Base-by-base conservation (phyloP, 2,797 vertebrate species). In the Sebastes steindachneri region DNA sequence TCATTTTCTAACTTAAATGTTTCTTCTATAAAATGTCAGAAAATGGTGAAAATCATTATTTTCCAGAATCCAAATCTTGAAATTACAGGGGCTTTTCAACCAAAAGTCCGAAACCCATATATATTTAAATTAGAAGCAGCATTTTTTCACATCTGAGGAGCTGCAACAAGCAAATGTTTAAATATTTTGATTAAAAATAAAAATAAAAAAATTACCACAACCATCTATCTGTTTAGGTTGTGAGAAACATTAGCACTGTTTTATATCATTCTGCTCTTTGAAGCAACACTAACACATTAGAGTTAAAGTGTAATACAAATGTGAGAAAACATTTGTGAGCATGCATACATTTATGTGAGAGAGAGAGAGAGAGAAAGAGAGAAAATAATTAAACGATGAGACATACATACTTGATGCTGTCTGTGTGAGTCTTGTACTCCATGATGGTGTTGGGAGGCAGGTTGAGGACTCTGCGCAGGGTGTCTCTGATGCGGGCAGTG, bases 401-500 rank as follows among this genome's bases (percentile, higher is more conserved):
- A 93, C 91, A 94, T 87, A 93, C 96, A 95, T 95, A 97, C 96
- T 97, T 97, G 89, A 97, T 97, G 94, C 97, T 97, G 95, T 97
- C 96, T 37, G 95, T 97, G 88, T 97, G 97, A 12, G 96, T 97
- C 94, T 97, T 97, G 93, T 97, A 97, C 92, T 97, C 97, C 96
- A 97, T 97, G 83, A 97, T 96, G 88, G 97, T 97, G 89, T 97
- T 97, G 68, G 97, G 96, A 2, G 97, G 97, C 64, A 97, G 95
- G 90, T 97, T 97, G 58, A 97, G 94, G 71, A 97, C 97, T 87
- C 97, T 67, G 25, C 97, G 95, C 62, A 97, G 90, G 0, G 97
- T 97, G 92, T 97, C 97, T 89, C 97, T 93, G 88, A 97, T 97
- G 64, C 97, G 96, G 53, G 96, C 94, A 0, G 96, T 97, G 79